A percentile compares a stretch with the other conserved stretches of the same genome.
These are phyloP conservation scores for Acrocephalus arundinaceus DNA, from an alignment of 2,113 vertebrate species.

Conservation along the genomic window DNA sequence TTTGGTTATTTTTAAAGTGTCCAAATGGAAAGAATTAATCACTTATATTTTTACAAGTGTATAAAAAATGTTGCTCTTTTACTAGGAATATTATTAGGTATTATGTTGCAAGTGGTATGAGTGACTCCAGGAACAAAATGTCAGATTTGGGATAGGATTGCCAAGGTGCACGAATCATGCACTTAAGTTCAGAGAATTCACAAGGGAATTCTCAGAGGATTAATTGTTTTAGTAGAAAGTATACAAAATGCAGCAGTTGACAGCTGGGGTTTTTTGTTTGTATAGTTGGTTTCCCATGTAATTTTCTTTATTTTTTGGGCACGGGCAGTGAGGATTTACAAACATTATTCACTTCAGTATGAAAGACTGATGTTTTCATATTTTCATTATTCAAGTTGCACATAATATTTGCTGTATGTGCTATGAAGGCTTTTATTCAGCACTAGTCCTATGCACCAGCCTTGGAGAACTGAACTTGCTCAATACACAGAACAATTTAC, in stretches of 20 bases:
- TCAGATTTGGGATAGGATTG: neutral
- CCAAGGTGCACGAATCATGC: neutral
- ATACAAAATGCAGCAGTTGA: neutral
- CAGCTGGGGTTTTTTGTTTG: neutral
- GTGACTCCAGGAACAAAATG: neutral
- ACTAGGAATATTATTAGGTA: neutral
- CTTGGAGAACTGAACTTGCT: slow-evolving; percentile 29
- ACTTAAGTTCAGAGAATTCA: neutral
- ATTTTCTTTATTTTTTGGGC: neutral
- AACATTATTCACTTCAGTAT: neutral
- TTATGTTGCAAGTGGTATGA: neutral
- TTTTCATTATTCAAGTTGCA: neutral
- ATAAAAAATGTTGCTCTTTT: neutral
- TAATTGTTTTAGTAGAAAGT: neutral
- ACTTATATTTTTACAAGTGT: neutral
- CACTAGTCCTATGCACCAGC: neutral
- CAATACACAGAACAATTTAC: slow-evolving; percentile 47
- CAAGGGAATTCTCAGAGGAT: slow-evolving; percentile 2
- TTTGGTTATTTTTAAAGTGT: slow-evolving; percentile 33
- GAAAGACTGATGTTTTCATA: neutral
- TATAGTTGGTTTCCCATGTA: neutral
- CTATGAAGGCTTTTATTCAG: neutral
- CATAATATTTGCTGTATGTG: neutral
- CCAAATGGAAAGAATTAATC: slow-evolving; percentile 34
- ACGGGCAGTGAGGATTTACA: neutral